These are phyloP conservation scores for Tetranychus urticae DNA, from an alignment of 1,140 invertebrate species.

Conservation along the genomic window DNA sequence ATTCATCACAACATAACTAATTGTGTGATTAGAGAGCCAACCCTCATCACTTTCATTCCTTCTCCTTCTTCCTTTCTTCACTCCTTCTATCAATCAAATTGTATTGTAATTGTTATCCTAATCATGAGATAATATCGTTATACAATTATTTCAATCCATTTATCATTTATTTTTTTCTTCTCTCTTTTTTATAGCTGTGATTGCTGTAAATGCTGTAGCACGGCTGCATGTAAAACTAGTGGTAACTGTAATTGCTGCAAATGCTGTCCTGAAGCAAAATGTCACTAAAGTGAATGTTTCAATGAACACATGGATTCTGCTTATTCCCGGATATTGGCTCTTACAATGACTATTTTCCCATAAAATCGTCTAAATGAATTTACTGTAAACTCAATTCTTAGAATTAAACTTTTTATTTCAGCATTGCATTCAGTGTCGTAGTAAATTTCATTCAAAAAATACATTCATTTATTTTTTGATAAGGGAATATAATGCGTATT, in stretches of 20 bases:
- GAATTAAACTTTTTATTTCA: no score
- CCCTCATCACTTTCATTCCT: not conserved
- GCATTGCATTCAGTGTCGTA: no score
- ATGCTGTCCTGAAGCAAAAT: not conserved
- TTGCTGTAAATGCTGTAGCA: not conserved
- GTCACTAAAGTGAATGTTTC: not conserved
- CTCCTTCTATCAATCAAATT: not conserved
- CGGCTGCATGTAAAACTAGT: not conserved
- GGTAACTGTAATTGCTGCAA: not conserved
- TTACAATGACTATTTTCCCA: no score
- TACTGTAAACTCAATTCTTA: no score
- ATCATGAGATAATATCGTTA: not conserved
- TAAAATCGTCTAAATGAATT: no score
- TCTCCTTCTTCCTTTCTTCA: not conserved
- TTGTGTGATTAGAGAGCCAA: no score
- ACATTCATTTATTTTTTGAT: no score
- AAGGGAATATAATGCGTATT: no score
- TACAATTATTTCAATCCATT: not conserved
- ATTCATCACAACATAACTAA: no score
- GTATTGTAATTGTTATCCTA: not conserved
- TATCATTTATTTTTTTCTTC: not conserved
- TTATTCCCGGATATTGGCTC: no score
- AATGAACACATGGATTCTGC: no score
- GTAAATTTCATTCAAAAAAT: no score
- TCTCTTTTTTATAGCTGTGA: not conserved